Evolutionary conservation across 2,113 vertebrate species (phyloP), one percentile per base, ranked within the genome.

Genomic region (Pachypanchax playfairii): DNA sequence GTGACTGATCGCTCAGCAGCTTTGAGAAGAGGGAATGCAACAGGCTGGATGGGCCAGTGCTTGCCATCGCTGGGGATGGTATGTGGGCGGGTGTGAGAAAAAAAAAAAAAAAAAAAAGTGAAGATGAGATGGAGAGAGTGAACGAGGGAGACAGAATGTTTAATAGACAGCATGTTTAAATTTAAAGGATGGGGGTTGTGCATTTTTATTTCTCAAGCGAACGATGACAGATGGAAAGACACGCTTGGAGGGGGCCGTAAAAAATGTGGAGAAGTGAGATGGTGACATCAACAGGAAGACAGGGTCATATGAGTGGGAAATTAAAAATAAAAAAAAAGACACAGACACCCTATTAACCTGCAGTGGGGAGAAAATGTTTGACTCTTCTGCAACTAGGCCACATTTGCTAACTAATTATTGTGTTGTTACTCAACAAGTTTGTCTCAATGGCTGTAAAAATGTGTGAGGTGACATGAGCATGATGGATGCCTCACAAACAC

Each of bases 21-120:
- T 50, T 75, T 28, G 53, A 72, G 75, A 59, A 48, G 62, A 76
- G 66, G 68, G 70, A 65, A 67, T 18, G 83, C 77, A 81, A 71
- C 83, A 79, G 77, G 82, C 80, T 68, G 85, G 85, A 89, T 89
- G 76, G 78, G 89, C 86, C 36, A 18, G 25, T 85, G 89, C 87
- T 89, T 89, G 89, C 83, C 82, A 86, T 68, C 1, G 28, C 31
- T 1, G 21, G 61, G 58, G 79, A 82, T 85, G 89, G 87, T 88
- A 87, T 90, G 87, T 87, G 79, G 85, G 86, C 71, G 86, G 85
- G 88, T 83, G 86, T 83, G 84, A 80, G 72, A 35, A 35, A 11
- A 35, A n/a, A 14, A 3, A 36, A 14, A 36, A 81, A 82, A 71
- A 82, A 81, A 80, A 73, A 83, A 79, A 80, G 64, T 50, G 59